Base-by-base conservation (phyloP, 2,113 vertebrate genomes). In the Channa argus region DNA sequence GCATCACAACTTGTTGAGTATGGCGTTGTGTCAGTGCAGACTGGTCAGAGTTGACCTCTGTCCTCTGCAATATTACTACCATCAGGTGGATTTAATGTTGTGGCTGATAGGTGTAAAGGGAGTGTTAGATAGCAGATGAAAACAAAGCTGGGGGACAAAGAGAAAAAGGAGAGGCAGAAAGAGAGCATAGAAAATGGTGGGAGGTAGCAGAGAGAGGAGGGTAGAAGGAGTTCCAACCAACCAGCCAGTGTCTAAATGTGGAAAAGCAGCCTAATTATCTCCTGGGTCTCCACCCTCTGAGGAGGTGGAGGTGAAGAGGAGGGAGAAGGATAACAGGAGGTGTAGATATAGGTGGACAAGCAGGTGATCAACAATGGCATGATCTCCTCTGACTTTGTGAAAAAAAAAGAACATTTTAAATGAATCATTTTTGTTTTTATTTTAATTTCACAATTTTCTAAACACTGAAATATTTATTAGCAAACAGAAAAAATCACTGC, bases 251-350 rank as follows among this genome's bases (percentile, higher is more conserved):
- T 82, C 94, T 95, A 93, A 93, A 93, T 88, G 80, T 93, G 92
- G 92, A 74, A 94, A 93, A 86, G 91, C 93, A 92, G 91, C 88
- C 91, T 91, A 89, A 93, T 93, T 94, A 95, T 95, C 91, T 91
- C 90, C 68, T 63, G 50, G 82, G 71, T 74, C 71, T 66, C 74
- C 66, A 50, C 59, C 71, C 44, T 47, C 14, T 24, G 24, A 24
- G 24, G 24, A 58, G 69, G 49, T 3, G 65, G 55, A 44, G 70
- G 75, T 10, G 46, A 24, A 24, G 24, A 24, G 24, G 56, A 63
- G 62, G 69, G n/a, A 12, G 60, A 11, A 10, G 64, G 50, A 33
- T 41, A 8, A 66, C 55, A 75, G 61, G 53, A 58, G 68, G 86
- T 61, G 61, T 49, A 59, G 66, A 47, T 1, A 34, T 43, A 79